Conservation (phyloP, 2,113 vertebrate genomes). For the Fulmarus glacialis region DNA sequence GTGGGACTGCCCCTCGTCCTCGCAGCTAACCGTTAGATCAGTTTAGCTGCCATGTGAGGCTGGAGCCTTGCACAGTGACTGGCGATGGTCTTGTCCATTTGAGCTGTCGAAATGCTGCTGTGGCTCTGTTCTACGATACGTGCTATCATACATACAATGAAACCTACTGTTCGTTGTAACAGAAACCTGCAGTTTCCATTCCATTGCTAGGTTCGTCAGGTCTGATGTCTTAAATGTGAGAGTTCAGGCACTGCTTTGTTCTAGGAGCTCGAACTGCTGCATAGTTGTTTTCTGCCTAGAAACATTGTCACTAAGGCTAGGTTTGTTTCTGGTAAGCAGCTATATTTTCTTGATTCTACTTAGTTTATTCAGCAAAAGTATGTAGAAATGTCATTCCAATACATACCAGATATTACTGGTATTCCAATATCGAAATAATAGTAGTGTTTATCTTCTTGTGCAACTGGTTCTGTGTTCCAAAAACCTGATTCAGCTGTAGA, state of each 20-base stretch:
- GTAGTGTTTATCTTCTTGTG: background rate
- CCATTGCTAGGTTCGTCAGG: background rate
- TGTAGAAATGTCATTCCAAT: background rate
- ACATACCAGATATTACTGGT: background rate
- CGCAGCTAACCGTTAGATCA: rapidly evolving
- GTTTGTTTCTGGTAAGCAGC: background rate
- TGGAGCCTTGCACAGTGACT: background rate
- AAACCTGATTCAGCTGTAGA: background rate
- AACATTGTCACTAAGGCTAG: background rate
- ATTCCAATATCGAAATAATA: background rate
- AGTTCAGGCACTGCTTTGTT: conserved; percentile 1
- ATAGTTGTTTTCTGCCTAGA: background rate
- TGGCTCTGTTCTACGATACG: rapidly evolving
- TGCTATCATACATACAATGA: background rate
- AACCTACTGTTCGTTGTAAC: background rate
- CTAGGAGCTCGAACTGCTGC: background rate
- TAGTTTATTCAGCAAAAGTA: background rate
- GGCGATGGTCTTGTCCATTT: background rate
- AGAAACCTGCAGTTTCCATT: conserved; percentile 5
- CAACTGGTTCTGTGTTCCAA: background rate
- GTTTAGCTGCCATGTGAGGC: background rate
- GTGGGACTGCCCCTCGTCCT: background rate
- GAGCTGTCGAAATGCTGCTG: background rate
- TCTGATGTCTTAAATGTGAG: background rate
- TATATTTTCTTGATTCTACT: background rate